Percentiles rank a stretch among this genome's conserved stretches.
These are phyloP conservation scores for Cettia cetti DNA, from an alignment of 2,113 vertebrate species.

Conservation along the genomic window DNA sequence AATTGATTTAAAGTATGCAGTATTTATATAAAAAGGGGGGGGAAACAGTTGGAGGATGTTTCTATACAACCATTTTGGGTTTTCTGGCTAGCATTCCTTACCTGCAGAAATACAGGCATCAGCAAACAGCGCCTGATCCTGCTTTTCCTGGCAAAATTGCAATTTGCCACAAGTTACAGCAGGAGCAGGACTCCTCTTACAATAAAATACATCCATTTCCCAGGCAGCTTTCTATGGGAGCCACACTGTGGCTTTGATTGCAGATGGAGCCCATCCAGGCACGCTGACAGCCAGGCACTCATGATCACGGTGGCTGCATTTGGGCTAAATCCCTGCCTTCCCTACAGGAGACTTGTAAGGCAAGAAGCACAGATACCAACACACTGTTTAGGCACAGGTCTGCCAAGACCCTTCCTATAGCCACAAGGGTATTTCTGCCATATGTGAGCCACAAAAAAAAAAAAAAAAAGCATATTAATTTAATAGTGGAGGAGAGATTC, in stretches of 20 bases:
- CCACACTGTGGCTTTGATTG: slow-evolving; percentile 4
- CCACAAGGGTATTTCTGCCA: background rate
- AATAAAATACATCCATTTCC: background rate
- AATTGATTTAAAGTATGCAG: background rate
- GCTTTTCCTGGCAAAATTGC: background rate
- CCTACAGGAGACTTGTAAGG: background rate
- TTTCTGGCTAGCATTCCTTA: background rate
- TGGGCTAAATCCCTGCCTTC: background rate
- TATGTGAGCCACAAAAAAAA: background rate
- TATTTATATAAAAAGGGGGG: background rate
- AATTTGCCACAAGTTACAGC: background rate
- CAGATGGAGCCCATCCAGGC: slow-evolving; percentile 1
- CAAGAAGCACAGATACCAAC: background rate
- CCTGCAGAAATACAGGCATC: background rate
- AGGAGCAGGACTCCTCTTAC: fast-evolving
- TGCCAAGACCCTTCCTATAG: background rate
- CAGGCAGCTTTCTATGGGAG: slow-evolving; percentile 1
- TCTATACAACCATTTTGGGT: background rate
- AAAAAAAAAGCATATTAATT: background rate
- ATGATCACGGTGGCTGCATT: fast-evolving
- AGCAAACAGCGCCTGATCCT: background rate
- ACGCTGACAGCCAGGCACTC: background rate
- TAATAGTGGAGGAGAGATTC: background rate
- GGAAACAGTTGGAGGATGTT: background rate
- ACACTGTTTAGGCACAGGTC: background rate